Evolutionary conservation across 92 coral and sea anemone genomes (phyloP), one percentile per base, ranked within the genome.

Genomic region (Paragorgia papillata): DNA sequence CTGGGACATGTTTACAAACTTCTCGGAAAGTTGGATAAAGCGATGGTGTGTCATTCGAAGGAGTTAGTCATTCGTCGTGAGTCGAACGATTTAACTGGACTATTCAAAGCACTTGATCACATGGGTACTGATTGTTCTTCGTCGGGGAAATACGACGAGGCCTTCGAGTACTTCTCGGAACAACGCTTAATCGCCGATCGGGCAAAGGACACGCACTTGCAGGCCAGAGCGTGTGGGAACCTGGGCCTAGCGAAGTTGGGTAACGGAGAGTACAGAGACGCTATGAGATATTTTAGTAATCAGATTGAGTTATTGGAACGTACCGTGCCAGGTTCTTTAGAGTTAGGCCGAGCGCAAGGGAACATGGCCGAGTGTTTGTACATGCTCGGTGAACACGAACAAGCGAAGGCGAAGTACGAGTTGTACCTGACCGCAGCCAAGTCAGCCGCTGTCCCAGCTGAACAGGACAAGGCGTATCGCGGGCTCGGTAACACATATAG

Each of bases 381-480:
- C 69, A 58, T 76, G 89, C 61, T 95, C 31, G 92, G 95, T 2
- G 88, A 95, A 40, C 83, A 87, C 75, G 90, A 88, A 33, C 90
- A 86, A 28, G 97, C 99, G 7, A 89, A 82, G 18, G 88, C 79
- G 66, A 80, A 80, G 20, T 85, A 75, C 46, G 97, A 95, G 57
- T 82, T 84, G 55, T 95, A 91, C 78, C 85, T 95, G 43, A 86
- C 92, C 20, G 90, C 95, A 46, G 97, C 90, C 44, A 92, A 90
- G 76, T 87, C 87, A 49, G 75, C 91, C 27, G 97, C 87, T 54
- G 79, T 85, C 73, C 86, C 92, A 17, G 79, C 86, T 82, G 99
- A 95, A 86, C 97, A 95, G 74, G 99, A 95, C 76, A 95, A 91
- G 76, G 99, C 99, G 27, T 95, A 95, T 74, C 97, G 94, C 53